phyloP scores from a whole-genome alignment of 2,797 vertebrate genomes.

The Champsocephalus gunnari region DNA sequence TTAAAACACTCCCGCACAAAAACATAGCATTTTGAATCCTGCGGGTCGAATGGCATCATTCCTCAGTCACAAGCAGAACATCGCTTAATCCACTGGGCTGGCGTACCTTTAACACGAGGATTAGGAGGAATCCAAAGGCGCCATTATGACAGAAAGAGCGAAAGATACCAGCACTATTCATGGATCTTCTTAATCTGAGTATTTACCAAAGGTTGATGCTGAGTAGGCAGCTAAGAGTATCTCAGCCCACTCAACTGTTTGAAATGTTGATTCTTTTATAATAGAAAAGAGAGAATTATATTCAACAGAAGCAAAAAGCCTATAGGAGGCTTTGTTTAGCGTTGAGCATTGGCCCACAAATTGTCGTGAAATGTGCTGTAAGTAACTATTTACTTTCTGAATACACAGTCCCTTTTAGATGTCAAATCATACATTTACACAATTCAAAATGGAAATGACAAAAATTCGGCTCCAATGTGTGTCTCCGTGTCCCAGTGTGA shows the following conservation, averaged over 20 bases:
- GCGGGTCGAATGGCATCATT: constrained; percentile 72
- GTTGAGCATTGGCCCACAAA: constrained; percentile 47
- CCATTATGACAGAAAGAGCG: constrained; percentile 72
- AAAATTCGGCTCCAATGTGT: constrained; percentile 60
- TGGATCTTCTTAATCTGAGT: constrained; percentile 75
- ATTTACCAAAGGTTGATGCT: constrained; percentile 79
- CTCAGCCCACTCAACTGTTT: constrained; percentile 69
- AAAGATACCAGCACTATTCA: constrained; percentile 70
- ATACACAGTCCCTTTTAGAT: constrained; percentile 33
- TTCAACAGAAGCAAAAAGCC: constrained; percentile 33
- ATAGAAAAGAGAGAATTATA: constrained; percentile 45
- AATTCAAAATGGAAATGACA: constrained; percentile 63
- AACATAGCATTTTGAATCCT: constrained; percentile 58
- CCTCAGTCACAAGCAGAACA: constrained; percentile 76
- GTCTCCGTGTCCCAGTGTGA: constrained; percentile 64
- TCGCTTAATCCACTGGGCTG: constrained; percentile 74
- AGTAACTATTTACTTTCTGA: constrained; percentile 33
- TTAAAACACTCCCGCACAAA: constrained; percentile 60
- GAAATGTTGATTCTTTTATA: constrained; percentile 60
- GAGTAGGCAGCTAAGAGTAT: constrained; percentile 71
- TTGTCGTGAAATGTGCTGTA: constrained; percentile 29
- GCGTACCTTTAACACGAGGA: constrained; percentile 79
- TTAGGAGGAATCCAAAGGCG: constrained; percentile 75
- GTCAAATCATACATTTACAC: constrained; percentile 43
- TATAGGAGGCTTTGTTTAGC: constrained; percentile 46